phyloP scores from a whole-genome alignment of 2,113 vertebrate genomes.

The Glaucidium brasilianum region DNA sequence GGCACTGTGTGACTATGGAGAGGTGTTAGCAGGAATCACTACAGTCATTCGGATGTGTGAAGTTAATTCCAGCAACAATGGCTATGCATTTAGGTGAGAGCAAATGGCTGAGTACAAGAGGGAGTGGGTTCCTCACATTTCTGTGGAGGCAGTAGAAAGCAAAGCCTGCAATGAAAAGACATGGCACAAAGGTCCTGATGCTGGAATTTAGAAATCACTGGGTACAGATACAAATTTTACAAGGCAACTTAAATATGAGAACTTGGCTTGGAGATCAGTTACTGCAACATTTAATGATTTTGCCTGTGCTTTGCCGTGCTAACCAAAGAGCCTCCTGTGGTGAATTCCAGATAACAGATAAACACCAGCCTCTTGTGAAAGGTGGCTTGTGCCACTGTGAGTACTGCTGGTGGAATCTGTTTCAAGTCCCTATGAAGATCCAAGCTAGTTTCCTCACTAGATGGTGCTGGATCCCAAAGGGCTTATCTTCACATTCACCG shows the following conservation, averaged over 20 bases:
- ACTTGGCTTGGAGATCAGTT: neutral
- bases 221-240: neutral
- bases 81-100: neutral
- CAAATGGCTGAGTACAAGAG: neutral
- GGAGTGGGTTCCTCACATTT: neutral
- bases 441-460: slow-evolving; percentile 13
- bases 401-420: neutral
- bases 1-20: neutral
- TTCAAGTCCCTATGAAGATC: neutral
- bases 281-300: neutral
- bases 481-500: neutral
- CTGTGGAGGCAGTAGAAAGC: neutral
- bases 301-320: neutral
- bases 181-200: neutral
- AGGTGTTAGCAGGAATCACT: neutral
- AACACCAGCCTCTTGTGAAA: neutral
- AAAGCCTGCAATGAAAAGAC: neutral
- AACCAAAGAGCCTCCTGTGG: neutral
- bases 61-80: neutral
- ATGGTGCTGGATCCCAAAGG: slow-evolving; percentile 40
- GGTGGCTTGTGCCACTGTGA: neutral
- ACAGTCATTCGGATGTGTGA: neutral
- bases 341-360: neutral
- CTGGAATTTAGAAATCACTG: neutral
- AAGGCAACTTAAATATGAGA: neutral